Conservation (phyloP, 2,888 invertebrate genomes). For the Hedychridium roseum region DNA sequence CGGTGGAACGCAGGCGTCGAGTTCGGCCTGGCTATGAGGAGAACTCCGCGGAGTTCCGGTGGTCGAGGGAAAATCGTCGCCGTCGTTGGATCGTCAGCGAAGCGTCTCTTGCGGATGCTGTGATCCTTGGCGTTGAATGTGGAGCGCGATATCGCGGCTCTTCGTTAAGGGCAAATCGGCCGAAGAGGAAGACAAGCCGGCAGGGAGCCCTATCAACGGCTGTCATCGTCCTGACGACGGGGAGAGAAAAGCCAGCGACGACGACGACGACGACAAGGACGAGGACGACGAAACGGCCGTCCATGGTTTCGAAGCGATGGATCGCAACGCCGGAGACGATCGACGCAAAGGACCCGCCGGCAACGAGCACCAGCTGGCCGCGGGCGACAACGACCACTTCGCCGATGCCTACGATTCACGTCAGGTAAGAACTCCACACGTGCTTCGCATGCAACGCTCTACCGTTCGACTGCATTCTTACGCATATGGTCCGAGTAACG, state of each 20-base stretch:
- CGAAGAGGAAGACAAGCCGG: slow-evolving; percentile 40
- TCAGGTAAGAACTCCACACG: no score
- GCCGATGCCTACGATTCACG: slow-evolving; percentile 56
- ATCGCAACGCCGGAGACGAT: slow-evolving; percentile 60
- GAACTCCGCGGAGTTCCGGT: no score
- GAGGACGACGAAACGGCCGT: slow-evolving; percentile 52
- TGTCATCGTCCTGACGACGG: slow-evolving; percentile 27
- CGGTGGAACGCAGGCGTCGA: no score
- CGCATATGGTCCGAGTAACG: no score
- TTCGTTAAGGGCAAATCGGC: slow-evolving; percentile 54
- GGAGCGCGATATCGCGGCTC: slow-evolving; percentile 61
- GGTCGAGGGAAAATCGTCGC: slow-evolving; percentile 1
- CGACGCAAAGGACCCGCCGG: slow-evolving; percentile 53
- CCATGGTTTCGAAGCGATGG: slow-evolving; percentile 63
- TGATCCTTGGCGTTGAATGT: slow-evolving; percentile 58
- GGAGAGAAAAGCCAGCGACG: slow-evolving; percentile 1
- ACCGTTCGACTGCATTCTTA: no score
- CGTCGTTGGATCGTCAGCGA: neutral
- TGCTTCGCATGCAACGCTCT: no score
- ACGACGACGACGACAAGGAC: neutral
- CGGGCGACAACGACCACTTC: slow-evolving; percentile 51
- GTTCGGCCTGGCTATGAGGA: no score
- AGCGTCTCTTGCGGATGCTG: slow-evolving; percentile 17
- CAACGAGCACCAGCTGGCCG: slow-evolving; percentile 40
- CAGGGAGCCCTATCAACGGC: no score